Conservation (phyloP, 2,797 vertebrate species). For the Anomalospiza imberbis region DNA sequence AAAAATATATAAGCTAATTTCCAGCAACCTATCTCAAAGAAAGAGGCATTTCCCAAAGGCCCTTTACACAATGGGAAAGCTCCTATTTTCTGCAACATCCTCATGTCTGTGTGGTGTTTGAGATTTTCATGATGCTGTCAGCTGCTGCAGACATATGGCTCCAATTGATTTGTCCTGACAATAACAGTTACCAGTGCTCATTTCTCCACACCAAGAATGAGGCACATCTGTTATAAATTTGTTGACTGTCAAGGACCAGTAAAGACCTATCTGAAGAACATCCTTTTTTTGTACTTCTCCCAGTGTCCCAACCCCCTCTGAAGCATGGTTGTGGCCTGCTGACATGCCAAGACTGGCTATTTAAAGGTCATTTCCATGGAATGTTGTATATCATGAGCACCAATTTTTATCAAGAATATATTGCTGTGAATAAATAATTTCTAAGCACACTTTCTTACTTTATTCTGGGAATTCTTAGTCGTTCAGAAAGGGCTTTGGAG, state of each 20-base stretch:
- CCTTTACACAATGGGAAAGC: not conserved
- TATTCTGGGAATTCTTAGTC: not conserved
- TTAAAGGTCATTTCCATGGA: not conserved
- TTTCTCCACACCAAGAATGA: conserved; percentile 65
- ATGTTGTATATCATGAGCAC: not conserved
- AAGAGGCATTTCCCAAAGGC: conserved; percentile 14
- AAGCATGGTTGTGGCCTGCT: not conserved
- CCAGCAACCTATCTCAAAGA: not conserved
- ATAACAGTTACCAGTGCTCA: conserved; percentile 58
- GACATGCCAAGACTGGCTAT: not conserved
- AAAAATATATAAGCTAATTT: conserved; percentile 19
- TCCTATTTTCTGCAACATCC: conserved; percentile 43
- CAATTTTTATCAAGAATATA: not conserved
- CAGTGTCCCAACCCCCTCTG: fast-evolving
- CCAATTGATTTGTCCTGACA: conserved; percentile 70
- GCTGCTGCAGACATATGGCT: conserved; percentile 58
- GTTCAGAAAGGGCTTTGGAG: not conserved
- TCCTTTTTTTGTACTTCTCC: not conserved
- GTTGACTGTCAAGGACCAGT: conserved; percentile 81
- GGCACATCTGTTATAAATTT: conserved; percentile 80
- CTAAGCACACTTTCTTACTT: not conserved
- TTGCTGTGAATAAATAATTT: not conserved
- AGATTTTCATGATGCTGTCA: conserved; percentile 51
- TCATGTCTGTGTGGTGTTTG: conserved; percentile 3
- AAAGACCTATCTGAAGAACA: conserved; percentile 65